Evolutionary conservation across 2,113 vertebrate species (phyloP), one percentile per base, ranked within the genome.

Genomic region (Fulica atra): DNA sequence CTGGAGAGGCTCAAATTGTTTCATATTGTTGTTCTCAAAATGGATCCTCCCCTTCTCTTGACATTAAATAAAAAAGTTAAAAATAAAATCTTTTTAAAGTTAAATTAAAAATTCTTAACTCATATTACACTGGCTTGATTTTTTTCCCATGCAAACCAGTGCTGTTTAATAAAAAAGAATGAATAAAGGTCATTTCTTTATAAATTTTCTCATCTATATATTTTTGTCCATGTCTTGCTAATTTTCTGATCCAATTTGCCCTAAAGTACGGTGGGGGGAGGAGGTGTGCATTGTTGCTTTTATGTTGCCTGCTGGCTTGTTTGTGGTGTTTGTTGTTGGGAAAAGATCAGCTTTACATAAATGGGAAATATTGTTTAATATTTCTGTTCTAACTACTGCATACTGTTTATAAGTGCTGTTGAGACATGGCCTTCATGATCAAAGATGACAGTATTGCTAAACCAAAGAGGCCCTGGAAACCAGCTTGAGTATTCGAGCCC

Each of bases 41-140:
- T 11, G 3, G 0, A 4, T n/a, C 10, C 10, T 46, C 11, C 60
- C 19, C 54, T 38, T 56, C n/a, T 65, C 16, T 69, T 3, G 1
- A 28, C 6, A 44, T 35, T 3, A 12, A 76, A 63, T 68, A 65
- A 63, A 33, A 2, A 54, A 65, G 16, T 53, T 11, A 81, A 83
- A 73, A 29, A 38, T 3, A 74, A 88, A 64, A 31, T 4, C 13
- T n/a, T 90, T 89, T 83, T 31, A 33, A 36, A 73, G 6, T 69
- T 3, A 76, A 80, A 54, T 25, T 31, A 46, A 44, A 63, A 31
- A 38, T 20, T 89, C 2, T 60, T 65, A 28, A 38, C 42, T 84
- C 1, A 3, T 69, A 4, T 25, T 85, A 16, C 2, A 26, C 54
- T 68, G 3, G 0, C 13, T 31, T 60, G 19, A 8, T 46, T 66